A percentile compares a stretch with the other conserved stretches of the same genome.
Conservation (phyloP, 2,888 invertebrate genomes). For the Lasioglossum figueresi region DNA sequence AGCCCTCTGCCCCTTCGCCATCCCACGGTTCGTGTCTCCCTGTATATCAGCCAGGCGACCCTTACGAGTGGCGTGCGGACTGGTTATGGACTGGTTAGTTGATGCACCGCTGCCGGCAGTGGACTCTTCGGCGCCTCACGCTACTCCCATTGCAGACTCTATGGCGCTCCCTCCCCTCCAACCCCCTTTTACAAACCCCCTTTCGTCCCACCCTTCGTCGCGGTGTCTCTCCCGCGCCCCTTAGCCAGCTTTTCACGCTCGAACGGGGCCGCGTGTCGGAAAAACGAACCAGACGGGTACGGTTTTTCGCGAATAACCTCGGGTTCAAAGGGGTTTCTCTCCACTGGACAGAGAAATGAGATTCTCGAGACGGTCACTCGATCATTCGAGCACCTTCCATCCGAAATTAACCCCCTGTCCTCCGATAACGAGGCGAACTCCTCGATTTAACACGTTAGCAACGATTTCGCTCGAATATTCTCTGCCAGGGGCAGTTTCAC, state of each 20-base stretch:
- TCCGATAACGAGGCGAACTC: background rate
- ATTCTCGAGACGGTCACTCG: background rate
- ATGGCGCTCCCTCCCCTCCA: conserved; percentile 68
- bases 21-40: conserved; percentile 18
- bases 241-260: conserved; percentile 19
- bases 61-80: conserved; percentile 60
- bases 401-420: background rate
- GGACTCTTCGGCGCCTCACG: conserved; percentile 80
- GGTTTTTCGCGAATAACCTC: conserved; percentile 24
- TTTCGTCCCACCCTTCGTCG: background rate
- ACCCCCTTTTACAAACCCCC: background rate
- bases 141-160: conserved; percentile 74
- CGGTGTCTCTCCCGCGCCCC: background rate
- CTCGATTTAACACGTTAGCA: background rate
- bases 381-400: background rate
- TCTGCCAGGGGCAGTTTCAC: too few species aligned
- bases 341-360: conserved; percentile 1
- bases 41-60: conserved; percentile 46
- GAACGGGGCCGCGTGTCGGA: conserved; percentile 15
- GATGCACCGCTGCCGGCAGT: conserved; percentile 60
- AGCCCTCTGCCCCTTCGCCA: conserved; percentile 29
- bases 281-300: conserved; percentile 12
- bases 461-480: too few species aligned
- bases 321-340: background rate
- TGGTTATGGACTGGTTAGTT: conserved; percentile 70